Base-by-base conservation (phyloP, 2,888 invertebrate species). In the Pemphredon lugubris region DNA sequence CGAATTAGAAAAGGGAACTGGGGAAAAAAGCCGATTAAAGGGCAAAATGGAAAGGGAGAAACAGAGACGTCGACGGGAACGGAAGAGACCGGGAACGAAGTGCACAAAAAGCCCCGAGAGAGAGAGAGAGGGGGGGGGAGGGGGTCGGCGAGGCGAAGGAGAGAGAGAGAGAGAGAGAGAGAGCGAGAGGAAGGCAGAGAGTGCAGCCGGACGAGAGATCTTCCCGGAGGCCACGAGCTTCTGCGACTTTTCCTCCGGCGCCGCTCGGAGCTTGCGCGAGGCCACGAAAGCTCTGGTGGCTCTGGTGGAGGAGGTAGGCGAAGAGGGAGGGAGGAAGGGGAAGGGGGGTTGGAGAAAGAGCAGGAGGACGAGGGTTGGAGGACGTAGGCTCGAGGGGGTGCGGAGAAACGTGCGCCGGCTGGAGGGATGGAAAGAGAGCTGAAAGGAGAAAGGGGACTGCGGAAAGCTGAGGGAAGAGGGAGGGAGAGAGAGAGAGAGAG, bases 371-470 rank as follows among this genome's bases (percentile, higher is more conserved):
- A 53, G 45, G n/a, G 86, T 86, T 84, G 89, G 90, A 90, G 90
- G 88, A 86, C 79, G 85, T 86, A 86, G 85, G 84, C 73, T 81
- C 82, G 78, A 72, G 84, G 82, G 75, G 83, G 79, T 75, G 82
- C 79, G 75, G 89, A 88, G 88, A 81, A 67, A 37, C 39, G 54
- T 42, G 48, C 34, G 16, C 48, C 48, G 11, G 47, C 44, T 40
- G 45, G 63, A 23, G 21, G 51, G 42, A 39, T 47, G 53, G 58
- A 64, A 21, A 53, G 66, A 42, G 73, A 58, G 9, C 13, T 48
- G 58, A 45, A 54, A 54, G 60, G 72, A 71, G 75, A 74, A 54
- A 55, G 50, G 66, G 67, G 63, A 64, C 58, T 74, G 68, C 60
- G 71, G 68, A 54, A 11, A 4, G 16, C 44, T 9, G 18, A 45